Base-by-base conservation (phyloP, 2,888 invertebrate genomes). In the Agapetus fuscipes region DNA sequence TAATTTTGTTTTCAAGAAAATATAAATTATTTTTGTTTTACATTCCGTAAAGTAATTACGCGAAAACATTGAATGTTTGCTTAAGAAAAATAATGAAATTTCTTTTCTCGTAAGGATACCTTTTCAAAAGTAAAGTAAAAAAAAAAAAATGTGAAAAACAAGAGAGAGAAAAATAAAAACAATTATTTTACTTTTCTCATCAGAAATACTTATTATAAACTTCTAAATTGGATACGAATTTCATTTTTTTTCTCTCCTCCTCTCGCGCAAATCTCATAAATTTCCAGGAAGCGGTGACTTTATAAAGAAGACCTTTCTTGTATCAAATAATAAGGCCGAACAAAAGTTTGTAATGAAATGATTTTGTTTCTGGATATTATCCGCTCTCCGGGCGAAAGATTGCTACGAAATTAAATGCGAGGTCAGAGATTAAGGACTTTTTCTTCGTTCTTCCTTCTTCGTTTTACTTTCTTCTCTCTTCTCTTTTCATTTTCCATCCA, bases 201-300 rank as follows among this genome's bases (percentile, higher is more conserved):
- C 26, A 27, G 34, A 35, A 39, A 27, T 40, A 34, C 43, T 39
- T 45, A 45, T 45, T 45, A 41, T 45, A 45, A 44, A 45, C 45
- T 45, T 45, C 39, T 34, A 45, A 45, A 45, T 45, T 45, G 45
- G 45, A 45, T 41, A 39, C 33, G 41, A 39, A 41, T 38, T 41
- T 45, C 45, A 38, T 45, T 41, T 41, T 41, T 41, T 45, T n/a
- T n/a, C n/a, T n/a, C n/a, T n/a, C n/a, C n/a, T n/a, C n/a, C n/a
- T 35, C 38, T 34, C 41, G 36, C 35, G 40, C 29, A 43, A 47
- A 47, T 47, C 43, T 43, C 42, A 46, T 43, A 37, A 46, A 39
- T 43, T 46, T 40, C 40, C 20, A 46, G 33, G 34, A 36, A 33
- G 42, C 36, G 43, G 32, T 34, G 39, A 40, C 29, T 42, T 37